Base-by-base conservation (phyloP, 64 coral and sea anemone species). In the Montipora efflorescens region DNA sequence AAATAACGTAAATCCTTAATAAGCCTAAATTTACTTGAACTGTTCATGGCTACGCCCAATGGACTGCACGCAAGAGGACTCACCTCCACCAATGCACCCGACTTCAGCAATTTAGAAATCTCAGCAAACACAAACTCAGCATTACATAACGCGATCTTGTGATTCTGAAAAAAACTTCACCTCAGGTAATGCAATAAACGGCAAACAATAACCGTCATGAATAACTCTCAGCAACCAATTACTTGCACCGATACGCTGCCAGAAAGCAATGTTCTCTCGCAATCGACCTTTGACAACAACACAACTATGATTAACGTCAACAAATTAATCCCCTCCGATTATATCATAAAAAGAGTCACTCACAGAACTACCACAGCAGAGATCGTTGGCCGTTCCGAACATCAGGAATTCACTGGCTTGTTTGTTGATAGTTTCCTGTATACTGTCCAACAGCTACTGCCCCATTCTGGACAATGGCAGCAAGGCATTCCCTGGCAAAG, bases 401-500 rank as follows among this genome's bases (percentile, higher is more conserved):
- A 70, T 15, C 68, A 16, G n/a, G 48, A 23, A 47, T 49, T 19
- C 18, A 79, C 46, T 79, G 48, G 46, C 46, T 18, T 14, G 77
- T 5, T 18, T 79, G 48, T 51, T 79, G 77, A 48, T 79, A 51
- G 49, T 16, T 79, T 14, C 4, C 49, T 79, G 77, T 51, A 49
- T 49, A 6, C 48, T 36, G 36, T 36, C 36, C 36, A 36, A 36
- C 36, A 36, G 36, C 36, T 36, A 36, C 36, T 36, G 36, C 36
- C 36, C 36, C 36, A 36, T 36, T 36, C 36, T 79, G 77, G 52
- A 55, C 52, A 55, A 7, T 55, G 52, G 4, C 52, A 57, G 88
- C 74, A 23, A 75, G 51, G 61, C 88, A 80, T 53, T 90, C 88
- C 36, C 90, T 20, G 48, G 90, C 71, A 21, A 92, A 76, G 59